phyloP scores from a whole-genome alignment of 2,888 invertebrate species.

The Steinernema carpocapsae region DNA sequence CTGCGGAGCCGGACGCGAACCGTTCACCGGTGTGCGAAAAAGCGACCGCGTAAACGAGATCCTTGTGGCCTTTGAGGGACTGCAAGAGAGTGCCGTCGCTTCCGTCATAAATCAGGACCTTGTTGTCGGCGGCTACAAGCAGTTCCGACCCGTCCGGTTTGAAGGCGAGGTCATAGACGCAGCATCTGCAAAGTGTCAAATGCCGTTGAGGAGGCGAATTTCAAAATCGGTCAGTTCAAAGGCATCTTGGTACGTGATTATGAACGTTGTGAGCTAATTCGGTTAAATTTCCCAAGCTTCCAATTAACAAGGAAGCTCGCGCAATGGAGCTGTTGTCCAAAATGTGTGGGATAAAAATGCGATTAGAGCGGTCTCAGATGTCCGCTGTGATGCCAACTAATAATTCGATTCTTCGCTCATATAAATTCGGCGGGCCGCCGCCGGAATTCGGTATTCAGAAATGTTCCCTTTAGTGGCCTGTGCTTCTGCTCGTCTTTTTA shows the following conservation, averaged over 20 bases:
- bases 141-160: conserved; percentile 92
- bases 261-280: conserved; percentile 9
- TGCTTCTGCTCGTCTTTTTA: conserved; percentile 32
- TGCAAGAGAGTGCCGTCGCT: conserved; percentile 87
- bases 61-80: conserved; percentile 90
- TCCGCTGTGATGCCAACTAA: conserved; percentile 27
- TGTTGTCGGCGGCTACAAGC: conserved; percentile 89
- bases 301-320: conserved; percentile 32
- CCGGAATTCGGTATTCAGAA: conserved; percentile 7
- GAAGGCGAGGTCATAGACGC: conserved; percentile 92
- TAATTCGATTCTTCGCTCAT: conserved; percentile 26
- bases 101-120: conserved; percentile 93
- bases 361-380: conserved; percentile 33
- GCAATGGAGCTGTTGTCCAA: neutral
- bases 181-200: conserved; percentile 69
- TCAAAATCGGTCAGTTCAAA: too few relatives aligned
- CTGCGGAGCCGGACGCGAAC: conserved; percentile 95
- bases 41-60: conserved; percentile 86
- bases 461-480: conserved; percentile 34
- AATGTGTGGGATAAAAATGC: conserved; percentile 34
- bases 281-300: conserved; percentile 3
- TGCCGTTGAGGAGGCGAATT: neutral
- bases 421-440: neutral
- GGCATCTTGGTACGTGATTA: too few relatives aligned
- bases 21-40: conserved; percentile 92